phyloP scores from a whole-genome alignment of 2,888 invertebrate genomes.

The Boloria euphrosyne region DNA sequence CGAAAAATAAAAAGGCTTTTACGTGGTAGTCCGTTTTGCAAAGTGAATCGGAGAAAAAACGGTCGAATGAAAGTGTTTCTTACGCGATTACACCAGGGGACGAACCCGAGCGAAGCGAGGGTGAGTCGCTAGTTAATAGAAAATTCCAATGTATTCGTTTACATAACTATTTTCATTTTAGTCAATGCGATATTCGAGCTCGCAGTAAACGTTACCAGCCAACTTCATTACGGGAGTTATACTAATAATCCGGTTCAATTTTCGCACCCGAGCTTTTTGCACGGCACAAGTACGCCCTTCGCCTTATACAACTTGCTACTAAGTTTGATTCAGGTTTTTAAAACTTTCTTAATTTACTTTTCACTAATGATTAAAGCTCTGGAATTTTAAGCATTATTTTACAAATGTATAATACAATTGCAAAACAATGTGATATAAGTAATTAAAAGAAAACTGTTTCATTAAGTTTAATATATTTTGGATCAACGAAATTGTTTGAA shows the following conservation, averaged over 20 bases:
- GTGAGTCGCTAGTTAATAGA: too few relatives aligned
- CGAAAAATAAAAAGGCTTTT: too few relatives aligned
- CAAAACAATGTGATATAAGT: not conserved
- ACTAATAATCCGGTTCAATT: conserved; percentile 27
- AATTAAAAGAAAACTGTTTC: too few relatives aligned
- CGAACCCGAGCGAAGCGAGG: too few relatives aligned
- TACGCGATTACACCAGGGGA: too few relatives aligned
- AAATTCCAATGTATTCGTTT: too few relatives aligned
- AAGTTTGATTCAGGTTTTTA: conserved; percentile 13
- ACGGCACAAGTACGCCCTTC: conserved; percentile 11
- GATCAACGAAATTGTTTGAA: too few relatives aligned
- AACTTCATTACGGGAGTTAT: conserved; percentile 18
- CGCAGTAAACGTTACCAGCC: not conserved
- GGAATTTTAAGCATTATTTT: conserved; percentile 8
- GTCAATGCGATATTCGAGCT: not conserved
- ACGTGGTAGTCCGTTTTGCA: too few relatives aligned
- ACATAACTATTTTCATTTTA: too few relatives aligned
- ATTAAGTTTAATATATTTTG: too few relatives aligned
- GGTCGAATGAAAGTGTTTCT: too few relatives aligned
- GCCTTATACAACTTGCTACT: conserved; percentile 9
- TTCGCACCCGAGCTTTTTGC: conserved; percentile 22
- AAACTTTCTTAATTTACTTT: conserved; percentile 21
- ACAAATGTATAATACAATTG: not conserved
- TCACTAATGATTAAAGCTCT: conserved; percentile 13
- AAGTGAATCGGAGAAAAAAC: too few relatives aligned